Percentiles rank a stretch among this genome's conserved stretches.
Evolutionary conservation across 1,140 invertebrate genomes (phyloP).

Genomic region (Oryzaephilus surinamensis): DNA sequence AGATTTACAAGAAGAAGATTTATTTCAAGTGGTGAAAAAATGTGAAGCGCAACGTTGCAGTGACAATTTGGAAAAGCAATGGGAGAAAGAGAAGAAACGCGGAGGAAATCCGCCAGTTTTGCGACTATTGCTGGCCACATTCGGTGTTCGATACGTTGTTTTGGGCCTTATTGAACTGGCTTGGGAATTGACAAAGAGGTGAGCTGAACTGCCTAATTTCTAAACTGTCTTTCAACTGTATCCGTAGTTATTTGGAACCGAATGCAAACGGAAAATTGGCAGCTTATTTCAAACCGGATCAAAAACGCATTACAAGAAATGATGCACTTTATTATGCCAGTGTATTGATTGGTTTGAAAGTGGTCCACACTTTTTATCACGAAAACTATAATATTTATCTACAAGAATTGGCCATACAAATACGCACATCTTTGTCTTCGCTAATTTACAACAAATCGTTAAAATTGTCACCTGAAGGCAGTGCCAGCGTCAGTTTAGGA

Average conservation of each 20-base stretch:
- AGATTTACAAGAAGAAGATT: conserved; percentile 34
- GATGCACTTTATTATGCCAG: conserved; percentile 56
- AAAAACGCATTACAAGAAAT: conserved; percentile 35
- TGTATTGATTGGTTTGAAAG: conserved; percentile 45
- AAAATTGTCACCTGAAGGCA: conserved; percentile 52
- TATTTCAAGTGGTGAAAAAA: conserved; percentile 14
- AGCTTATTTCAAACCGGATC: conserved; percentile 49
- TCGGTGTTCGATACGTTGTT: no score
- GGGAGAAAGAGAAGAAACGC: conserved; percentile 15
- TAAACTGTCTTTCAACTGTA: no score
- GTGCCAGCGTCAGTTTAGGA: conserved; percentile 66
- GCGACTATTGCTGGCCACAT: conserved; percentile 40
- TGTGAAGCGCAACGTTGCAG: conserved; percentile 12
- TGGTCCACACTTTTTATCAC: conserved; percentile 35
- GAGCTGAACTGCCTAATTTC: no score
- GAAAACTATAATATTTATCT: conserved; percentile 67
- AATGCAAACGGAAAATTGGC: conserved; percentile 58
- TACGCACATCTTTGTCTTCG: conserved; percentile 63
- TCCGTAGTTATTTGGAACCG: no score
- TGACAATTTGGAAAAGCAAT: conserved; percentile 18
- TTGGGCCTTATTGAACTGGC: no score
- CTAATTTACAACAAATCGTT: conserved; percentile 71
- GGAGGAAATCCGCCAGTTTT: conserved; percentile 41
- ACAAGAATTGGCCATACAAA: conserved; percentile 65
- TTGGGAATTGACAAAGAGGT: no score